These are phyloP conservation scores for Hirudo medicinalis DNA, from an alignment of 1,140 invertebrate genomes.

Conservation along the genomic window DNA sequence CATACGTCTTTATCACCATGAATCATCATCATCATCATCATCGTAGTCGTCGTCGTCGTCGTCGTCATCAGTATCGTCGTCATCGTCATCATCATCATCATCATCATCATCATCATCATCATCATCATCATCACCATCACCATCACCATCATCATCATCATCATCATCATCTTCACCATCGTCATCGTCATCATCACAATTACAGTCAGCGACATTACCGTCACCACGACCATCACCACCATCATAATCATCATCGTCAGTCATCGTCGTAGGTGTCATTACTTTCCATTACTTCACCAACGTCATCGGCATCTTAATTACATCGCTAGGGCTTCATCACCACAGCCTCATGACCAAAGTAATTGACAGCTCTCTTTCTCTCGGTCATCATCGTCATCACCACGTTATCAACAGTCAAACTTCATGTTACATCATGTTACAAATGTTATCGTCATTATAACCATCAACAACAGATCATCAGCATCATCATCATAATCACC, in stretches of 20 bases:
- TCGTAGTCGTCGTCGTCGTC: neutral
- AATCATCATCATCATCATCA: conserved; percentile 14
- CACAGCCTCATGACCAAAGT: no score
- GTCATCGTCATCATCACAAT: neutral
- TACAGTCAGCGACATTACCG: no score
- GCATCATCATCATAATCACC: no score
- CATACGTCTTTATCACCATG: no score
- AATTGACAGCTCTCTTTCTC: neutral
- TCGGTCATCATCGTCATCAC: neutral
- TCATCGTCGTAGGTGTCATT: no score
- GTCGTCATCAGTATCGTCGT: neutral
- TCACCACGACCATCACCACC: neutral
- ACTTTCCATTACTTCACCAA: neutral
- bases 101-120: neutral
- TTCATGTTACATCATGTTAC: neutral
- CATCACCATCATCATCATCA: neutral
- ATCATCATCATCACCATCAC: neutral
- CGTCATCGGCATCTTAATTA: no score
- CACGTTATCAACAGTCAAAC: neutral
- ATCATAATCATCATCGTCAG: neutral
- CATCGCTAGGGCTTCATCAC: no score
- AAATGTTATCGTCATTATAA: neutral
- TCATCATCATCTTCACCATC: no score
- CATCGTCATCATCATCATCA: neutral
- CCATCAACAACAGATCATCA: neutral